Evolutionary conservation across 2,888 invertebrate genomes (phyloP).

Genomic region (Terebella lapidaria): DNA sequence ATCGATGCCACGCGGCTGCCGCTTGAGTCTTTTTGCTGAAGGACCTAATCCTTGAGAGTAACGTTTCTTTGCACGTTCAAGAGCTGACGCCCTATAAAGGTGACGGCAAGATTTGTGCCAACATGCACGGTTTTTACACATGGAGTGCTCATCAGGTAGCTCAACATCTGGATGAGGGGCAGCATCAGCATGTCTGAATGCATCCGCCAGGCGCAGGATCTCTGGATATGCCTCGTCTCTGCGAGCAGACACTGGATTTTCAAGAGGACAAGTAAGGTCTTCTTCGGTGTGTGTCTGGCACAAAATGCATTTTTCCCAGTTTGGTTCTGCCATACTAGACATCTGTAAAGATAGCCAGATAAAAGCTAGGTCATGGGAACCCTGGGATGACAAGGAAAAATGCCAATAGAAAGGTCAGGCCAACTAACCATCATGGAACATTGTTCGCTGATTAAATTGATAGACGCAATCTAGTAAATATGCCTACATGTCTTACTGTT

Average conservation of each 20-base stretch:
- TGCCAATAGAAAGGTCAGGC: too few species aligned
- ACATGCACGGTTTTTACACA: constrained; percentile 6
- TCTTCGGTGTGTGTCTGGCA: constrained; percentile 2
- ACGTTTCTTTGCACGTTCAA: constrained; percentile 12
- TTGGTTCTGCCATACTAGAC: too few species aligned
- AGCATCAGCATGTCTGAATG: constrained; percentile 1
- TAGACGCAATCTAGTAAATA: too few species aligned
- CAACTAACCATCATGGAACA: too few species aligned
- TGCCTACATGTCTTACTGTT: too few species aligned
- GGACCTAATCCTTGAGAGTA: constrained; percentile 9
- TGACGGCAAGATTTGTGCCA: constrained; percentile 11
- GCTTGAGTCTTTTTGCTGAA: constrained; percentile 3
- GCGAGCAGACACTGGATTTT: neutral
- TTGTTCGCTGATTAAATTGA: too few species aligned
- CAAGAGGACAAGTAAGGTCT: constrained; percentile 2
- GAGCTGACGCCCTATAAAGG: constrained; percentile 13
- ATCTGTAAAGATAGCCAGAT: too few species aligned
- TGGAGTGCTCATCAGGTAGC: constrained; percentile 5
- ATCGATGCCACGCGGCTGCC: too few species aligned
- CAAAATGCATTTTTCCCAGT: neutral
- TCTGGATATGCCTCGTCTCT: neutral
- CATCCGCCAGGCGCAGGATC: neutral
- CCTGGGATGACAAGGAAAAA: too few species aligned
- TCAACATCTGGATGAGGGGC: neutral
- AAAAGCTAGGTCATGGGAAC: too few species aligned